Conservation (phyloP, 2,797 vertebrate genomes). For the Rallus crepitans region DNA sequence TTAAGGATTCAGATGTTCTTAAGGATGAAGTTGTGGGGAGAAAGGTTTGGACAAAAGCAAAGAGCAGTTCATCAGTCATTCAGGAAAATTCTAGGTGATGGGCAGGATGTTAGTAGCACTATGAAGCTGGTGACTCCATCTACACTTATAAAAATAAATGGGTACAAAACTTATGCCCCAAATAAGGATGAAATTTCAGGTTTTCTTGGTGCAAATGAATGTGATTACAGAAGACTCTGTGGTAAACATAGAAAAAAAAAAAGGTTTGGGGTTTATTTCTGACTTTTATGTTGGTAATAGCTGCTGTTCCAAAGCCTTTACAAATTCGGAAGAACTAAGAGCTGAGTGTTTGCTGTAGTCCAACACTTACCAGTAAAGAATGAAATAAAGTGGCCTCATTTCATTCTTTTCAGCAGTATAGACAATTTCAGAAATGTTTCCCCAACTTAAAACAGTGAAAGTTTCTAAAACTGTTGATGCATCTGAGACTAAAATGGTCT, state of each 20-base stretch:
- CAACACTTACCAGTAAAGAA: not conserved
- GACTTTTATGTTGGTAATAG: not conserved
- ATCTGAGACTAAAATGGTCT: not conserved
- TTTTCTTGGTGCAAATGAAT: not conserved
- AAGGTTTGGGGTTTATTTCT: not conserved
- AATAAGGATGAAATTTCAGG: not conserved
- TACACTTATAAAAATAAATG: not conserved
- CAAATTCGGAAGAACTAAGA: not conserved
- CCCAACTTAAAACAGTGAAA: not conserved
- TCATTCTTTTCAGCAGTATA: not conserved
- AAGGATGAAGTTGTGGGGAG: not conserved
- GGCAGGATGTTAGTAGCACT: not conserved
- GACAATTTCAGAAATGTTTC: not conserved
- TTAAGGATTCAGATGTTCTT: not conserved
- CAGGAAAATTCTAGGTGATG: not conserved
- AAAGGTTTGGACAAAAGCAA: not conserved
- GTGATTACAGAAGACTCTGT: not conserved
- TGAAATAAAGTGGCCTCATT: not conserved
- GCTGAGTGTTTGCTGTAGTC: not conserved
- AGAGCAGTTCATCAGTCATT: not conserved
- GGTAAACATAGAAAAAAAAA: not conserved
- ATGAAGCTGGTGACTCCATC: not conserved
- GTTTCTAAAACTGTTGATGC: not conserved
- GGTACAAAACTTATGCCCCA: not conserved
- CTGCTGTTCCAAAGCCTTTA: not conserved